phyloP scores from a whole-genome alignment of 2,888 invertebrate genomes.

The Drosophila mettleri region DNA sequence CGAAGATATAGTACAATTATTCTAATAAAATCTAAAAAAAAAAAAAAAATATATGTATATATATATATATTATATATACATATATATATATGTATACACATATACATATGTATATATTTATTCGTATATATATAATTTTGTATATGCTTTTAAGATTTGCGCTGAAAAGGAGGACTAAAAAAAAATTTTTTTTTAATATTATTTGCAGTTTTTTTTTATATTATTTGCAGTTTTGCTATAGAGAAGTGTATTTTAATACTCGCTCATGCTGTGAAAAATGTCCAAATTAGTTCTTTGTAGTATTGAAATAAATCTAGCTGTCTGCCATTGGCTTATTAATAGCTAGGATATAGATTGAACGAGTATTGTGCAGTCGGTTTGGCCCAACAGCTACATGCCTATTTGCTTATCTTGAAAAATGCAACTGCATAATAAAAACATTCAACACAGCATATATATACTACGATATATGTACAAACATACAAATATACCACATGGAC shows the following conservation, averaged over 20 bases:
- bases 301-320: no score
- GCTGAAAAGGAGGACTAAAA: constrained; percentile 38
- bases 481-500: background rate
- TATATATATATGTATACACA: background rate
- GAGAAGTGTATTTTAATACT: constrained; percentile 3
- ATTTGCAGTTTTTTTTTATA: no score
- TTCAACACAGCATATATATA: constrained; percentile 41
- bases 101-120: background rate
- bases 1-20: constrained; percentile 73
- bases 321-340: no score
- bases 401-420: constrained; percentile 49
- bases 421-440: constrained; percentile 70
- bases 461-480: constrained; percentile 8
- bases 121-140: constrained; percentile 1
- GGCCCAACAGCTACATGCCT: constrained; percentile 3
- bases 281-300: no score
- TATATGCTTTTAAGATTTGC: constrained; percentile 41
- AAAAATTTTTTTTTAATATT: no score
- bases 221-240: background rate
- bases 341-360: background rate
- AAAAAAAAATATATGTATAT: constrained; percentile 35
- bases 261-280: background rate
- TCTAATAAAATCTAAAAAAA: constrained; percentile 72
- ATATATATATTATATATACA: constrained; percentile 23
- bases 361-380: background rate